These are phyloP conservation scores for Eupristina koningsbergeri DNA, from an alignment of 1,140 invertebrate genomes.

Conservation along the genomic window DNA sequence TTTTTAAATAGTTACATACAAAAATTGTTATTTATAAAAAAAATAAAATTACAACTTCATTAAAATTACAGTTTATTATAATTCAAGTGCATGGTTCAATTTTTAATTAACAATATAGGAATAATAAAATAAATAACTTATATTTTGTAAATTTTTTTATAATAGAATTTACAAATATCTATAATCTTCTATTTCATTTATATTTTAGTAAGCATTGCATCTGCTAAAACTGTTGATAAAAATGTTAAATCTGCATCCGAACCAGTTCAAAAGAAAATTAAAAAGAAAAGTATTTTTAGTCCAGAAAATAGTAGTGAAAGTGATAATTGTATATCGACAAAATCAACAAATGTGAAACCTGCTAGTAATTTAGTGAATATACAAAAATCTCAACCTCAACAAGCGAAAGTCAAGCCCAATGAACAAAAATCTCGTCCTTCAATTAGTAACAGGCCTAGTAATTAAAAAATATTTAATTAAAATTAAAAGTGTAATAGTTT, in stretches of 20 bases:
- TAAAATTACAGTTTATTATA: not conserved
- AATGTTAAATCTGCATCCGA: conserved; percentile 62
- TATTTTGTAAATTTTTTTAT: not conserved
- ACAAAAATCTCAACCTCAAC: conserved; percentile 60
- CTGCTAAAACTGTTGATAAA: conserved; percentile 64
- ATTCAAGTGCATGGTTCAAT: not conserved
- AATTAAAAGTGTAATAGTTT: not conserved
- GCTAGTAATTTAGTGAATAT: conserved; percentile 58
- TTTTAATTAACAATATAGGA: too few species aligned
- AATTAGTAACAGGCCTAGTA: conserved; percentile 63
- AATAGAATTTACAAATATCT: too few species aligned
- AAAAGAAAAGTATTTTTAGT: conserved; percentile 88
- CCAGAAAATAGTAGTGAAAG: conserved; percentile 87
- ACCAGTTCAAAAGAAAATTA: conserved; percentile 75
- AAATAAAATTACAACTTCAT: not conserved
- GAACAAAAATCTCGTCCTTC: conserved; percentile 63
- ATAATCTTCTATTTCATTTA: conserved; percentile 14
- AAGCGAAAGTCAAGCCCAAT: conserved; percentile 63
- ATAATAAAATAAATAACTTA: too few species aligned
- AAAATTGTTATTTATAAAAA: too few species aligned
- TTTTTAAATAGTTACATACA: too few species aligned
- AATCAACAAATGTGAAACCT: conserved; percentile 62
- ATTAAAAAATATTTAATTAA: conserved; percentile 42
- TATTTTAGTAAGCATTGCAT: conserved; percentile 54
- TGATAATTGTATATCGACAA: conserved; percentile 69